Conservation (phyloP, 2,888 invertebrate species). For the Drosophila paranaensis region DNA sequence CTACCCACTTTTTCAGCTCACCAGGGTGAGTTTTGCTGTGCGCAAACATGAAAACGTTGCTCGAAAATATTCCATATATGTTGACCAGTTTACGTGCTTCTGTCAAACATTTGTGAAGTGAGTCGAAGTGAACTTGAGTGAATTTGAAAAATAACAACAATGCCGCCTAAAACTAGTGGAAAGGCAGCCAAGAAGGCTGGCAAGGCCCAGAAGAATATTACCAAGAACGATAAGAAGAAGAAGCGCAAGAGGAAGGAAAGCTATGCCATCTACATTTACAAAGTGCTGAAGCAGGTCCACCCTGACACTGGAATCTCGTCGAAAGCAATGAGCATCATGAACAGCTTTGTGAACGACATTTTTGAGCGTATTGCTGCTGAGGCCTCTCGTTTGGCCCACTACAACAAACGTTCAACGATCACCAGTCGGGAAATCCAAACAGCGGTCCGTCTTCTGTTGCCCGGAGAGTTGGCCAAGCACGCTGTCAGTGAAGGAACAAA, state of each 20-base stretch:
- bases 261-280: conserved; percentile 86
- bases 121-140: conserved; percentile 24
- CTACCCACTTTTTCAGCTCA: conserved; percentile 14
- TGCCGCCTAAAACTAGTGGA: conserved; percentile 83
- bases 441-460: conserved; percentile 55
- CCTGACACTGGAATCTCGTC: conserved; percentile 89
- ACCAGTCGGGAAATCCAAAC: conserved; percentile 63
- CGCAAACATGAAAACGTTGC: conserved; percentile 29
- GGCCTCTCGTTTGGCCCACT: conserved; percentile 87
- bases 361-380: conserved; percentile 90
- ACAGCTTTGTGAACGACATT: conserved; percentile 90
- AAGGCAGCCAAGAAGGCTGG: conserved; percentile 86
- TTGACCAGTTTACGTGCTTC: not conserved
- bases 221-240: conserved; percentile 86
- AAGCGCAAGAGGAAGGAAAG: conserved; percentile 67
- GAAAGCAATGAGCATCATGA: conserved; percentile 91
- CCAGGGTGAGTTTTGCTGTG: not conserved
- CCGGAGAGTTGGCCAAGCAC: conserved; percentile 60
- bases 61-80: conserved; percentile 29
- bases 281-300: conserved; percentile 86
- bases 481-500: conserved; percentile 19
- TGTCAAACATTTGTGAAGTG: conserved; percentile 1
- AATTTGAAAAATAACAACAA: conserved; percentile 15
- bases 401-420: conserved; percentile 71
- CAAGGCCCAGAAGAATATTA: conserved; percentile 86